Conservation (phyloP, 2,797 vertebrate genomes). For the Anisognathus igniventris region DNA sequence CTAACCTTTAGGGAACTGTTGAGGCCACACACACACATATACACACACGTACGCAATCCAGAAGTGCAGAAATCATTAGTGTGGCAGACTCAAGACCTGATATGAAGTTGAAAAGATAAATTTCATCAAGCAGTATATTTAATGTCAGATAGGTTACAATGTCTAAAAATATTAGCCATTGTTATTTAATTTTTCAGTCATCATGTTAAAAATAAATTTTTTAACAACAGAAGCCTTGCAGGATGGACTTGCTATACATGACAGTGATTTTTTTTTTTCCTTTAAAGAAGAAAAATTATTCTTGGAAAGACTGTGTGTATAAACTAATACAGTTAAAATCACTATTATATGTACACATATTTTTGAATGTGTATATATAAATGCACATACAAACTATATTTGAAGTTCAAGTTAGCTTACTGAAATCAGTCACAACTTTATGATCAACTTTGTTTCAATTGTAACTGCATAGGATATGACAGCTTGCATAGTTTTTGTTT, state of each 20-base stretch:
- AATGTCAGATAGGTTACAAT: not conserved
- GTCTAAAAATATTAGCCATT: not conserved
- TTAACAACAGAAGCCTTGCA: not conserved
- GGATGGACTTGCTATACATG: not conserved
- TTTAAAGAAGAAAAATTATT: not conserved
- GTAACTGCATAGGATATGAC: not conserved
- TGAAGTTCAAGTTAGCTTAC: not conserved
- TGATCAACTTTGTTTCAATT: constrained; percentile 21
- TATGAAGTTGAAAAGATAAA: not conserved
- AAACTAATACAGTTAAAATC: not conserved
- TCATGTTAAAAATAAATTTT: not conserved
- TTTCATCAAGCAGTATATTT: not conserved
- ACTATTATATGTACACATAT: not conserved
- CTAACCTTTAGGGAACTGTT: not conserved
- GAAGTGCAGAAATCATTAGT: not conserved
- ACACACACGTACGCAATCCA: fast-evolving
- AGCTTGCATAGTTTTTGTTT: not conserved
- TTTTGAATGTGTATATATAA: not conserved
- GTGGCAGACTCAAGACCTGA: not conserved
- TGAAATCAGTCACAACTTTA: constrained; percentile 32
- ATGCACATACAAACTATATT: not conserved
- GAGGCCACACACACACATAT: fast-evolving
- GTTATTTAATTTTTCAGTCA: not conserved
- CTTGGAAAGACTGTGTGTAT: not conserved
- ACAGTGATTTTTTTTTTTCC: not conserved